These are phyloP conservation scores for Phaethon lepturus DNA, from an alignment of 2,113 vertebrate genomes.

Conservation along the genomic window DNA sequence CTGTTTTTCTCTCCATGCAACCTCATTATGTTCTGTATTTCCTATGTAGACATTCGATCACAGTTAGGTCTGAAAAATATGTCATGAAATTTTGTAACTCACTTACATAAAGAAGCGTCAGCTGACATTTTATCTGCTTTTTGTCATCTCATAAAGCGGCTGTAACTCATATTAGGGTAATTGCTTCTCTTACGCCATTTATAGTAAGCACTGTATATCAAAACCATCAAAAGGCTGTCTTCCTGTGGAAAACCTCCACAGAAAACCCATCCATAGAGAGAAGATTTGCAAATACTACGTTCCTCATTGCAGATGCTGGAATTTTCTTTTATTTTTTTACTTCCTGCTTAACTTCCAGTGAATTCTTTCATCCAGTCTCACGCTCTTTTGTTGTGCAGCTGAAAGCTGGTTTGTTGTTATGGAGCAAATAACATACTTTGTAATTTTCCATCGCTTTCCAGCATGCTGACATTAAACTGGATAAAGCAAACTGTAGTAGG, in stretches of 20 bases:
- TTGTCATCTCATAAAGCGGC: neutral
- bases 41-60: neutral
- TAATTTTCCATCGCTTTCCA: neutral
- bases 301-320: neutral
- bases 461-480: neutral
- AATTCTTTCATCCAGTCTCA: neutral
- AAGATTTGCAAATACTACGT: neutral
- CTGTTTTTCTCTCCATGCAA: neutral
- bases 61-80: neutral
- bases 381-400: neutral
- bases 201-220: neutral
- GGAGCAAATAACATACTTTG: neutral
- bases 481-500: neutral
- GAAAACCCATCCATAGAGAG: neutral
- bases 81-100: slow-evolving; percentile 29
- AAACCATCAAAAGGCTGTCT: neutral
- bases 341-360: neutral
- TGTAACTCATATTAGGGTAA: neutral
- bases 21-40: neutral
- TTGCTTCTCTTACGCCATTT: neutral
- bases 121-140: slow-evolving; percentile 34
- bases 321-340: neutral
- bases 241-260: neutral
- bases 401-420: neutral
- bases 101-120: neutral